Evolutionary conservation across 2,888 invertebrate species (phyloP).

Genomic region (Rosalia funebris): DNA sequence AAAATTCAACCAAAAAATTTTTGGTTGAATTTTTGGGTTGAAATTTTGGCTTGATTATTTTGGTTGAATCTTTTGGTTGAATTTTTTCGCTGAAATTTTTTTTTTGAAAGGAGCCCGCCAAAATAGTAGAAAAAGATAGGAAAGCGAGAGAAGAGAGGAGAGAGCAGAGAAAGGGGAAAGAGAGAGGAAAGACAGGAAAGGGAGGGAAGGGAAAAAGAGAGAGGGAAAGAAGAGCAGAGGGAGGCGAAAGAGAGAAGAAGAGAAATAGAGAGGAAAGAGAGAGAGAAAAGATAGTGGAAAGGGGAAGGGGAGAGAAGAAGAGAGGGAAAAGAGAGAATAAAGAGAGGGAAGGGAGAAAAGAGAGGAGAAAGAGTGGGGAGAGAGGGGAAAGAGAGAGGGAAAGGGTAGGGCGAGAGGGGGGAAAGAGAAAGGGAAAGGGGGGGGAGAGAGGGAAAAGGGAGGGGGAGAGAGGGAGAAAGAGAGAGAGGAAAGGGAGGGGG

Average conservation of each 20-base stretch:
- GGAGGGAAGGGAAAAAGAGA: not conserved
- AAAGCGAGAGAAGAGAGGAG: not conserved
- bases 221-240: not conserved
- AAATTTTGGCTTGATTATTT: too few relatives aligned
- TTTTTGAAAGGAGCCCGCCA: too few relatives aligned
- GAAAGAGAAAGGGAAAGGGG: not conserved
- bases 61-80: too few relatives aligned
- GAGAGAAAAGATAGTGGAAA: not conserved
- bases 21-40: too few relatives aligned
- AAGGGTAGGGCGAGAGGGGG: not conserved
- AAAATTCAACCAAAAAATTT: too few relatives aligned
- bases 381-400: not conserved
- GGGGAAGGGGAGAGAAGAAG: not conserved
- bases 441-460: not conserved
- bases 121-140: too few relatives aligned
- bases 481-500: not conserved
- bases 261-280: not conserved
- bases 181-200: not conserved
- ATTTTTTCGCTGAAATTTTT: too few relatives aligned
- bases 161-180: not conserved
- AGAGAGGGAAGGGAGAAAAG: not conserved
- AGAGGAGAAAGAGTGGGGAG: not conserved
- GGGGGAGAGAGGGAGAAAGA: not conserved
- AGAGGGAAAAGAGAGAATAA: not conserved
- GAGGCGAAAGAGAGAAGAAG: slow-evolving; percentile 5